Evolutionary conservation across 2,888 invertebrate genomes (phyloP), one percentile per base, ranked within the genome.

Genomic region (Perizoma flavofasciatum): DNA sequence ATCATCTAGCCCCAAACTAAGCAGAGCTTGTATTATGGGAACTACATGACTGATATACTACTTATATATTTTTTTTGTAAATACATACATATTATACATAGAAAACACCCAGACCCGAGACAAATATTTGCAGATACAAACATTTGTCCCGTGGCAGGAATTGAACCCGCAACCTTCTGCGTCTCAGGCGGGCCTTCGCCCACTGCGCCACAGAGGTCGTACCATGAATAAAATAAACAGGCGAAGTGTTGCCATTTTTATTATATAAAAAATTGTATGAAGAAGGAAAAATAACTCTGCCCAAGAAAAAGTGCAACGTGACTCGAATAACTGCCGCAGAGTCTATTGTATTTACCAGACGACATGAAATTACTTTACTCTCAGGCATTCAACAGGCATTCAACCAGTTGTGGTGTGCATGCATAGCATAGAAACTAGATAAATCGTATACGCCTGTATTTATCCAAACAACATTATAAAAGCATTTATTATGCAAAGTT

Each of bases 401-500:
- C n/a, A n/a, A 49, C 53, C 48, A 43, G 49, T 59, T 49, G 55
- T 56, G 39, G 55, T 53, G 43, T 49, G 53, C 49, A 51, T 48
- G 55, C 57, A 54, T 55, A 55, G 55, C 39, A 7, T 54, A 51
- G 37, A 41, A 40, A 50, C 11, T 51, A 34, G 32, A 7, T 52
- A 41, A 8, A 8, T n/a, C n/a, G n/a, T n/a, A 50, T 60, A 59
- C 51, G 33, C 44, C 37, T 56, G 46, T 52, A 57, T 59, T 51
- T 39, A 45, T 39, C 49, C 45, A 47, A 58, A 49, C 49, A 11
- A 60, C 50, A 55, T 32, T 49, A 49, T 40, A 54, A 46, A 53
- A 46, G 49, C 57, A 65, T 67, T 68, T 68, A 68, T 67, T 69
- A 67, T 73, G 67, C 66, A 65, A 55, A 59, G 61, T 65, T 55